Base-by-base conservation (phyloP, 2,888 invertebrate genomes). In the Hirtodrosophila confusa region DNA sequence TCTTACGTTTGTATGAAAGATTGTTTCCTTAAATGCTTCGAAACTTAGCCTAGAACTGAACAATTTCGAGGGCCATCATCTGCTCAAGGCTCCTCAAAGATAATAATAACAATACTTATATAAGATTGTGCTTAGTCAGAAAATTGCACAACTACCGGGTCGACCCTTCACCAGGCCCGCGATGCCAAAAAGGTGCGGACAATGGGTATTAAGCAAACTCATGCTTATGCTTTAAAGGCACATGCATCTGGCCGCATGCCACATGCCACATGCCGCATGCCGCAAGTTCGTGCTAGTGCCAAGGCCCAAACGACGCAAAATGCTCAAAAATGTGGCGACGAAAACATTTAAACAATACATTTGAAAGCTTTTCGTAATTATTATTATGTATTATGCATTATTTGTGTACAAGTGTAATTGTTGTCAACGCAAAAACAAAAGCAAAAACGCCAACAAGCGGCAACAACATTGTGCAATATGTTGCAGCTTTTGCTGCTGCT, bases 321-420 rank as follows among this genome's bases (percentile, higher is more conserved):
- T 55, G 41, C 51, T 55, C 58, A 72, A 73, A 72, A 73, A 65
- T 37, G 54, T 39, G 50, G 29, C 41, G 41, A 57, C 27, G 24
- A 56, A 69, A 80, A 60, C 75, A 67, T 68, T 69, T 64, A 50
- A 75, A 63, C 67, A 68, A 61, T 61, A 37, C 66, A 64, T 72
- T 66, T 68, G 67, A 80, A 78, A 82, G 86, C 86, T 82, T 73
- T 82, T 68, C 63, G 80, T 69, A 83, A 80, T 83, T 79, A 72
- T 80, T 82, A 80, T 86, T 85, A 75, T 85, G 72, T 69, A 69
- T 80, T 79, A 72, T 78, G 71, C 72, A 64, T 86, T 80, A 76
- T 80, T 71, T 69, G 62, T 62, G 72, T 51, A 60, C 69, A 77
- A 67, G 47, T 73, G 64, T 65, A 75, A 70, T 75, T 82, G 79